A percentile compares a stretch with the other conserved stretches of the same genome.
Evolutionary conservation across 2,888 invertebrate genomes (phyloP).

Genomic region (Nomada lathburiana): DNA sequence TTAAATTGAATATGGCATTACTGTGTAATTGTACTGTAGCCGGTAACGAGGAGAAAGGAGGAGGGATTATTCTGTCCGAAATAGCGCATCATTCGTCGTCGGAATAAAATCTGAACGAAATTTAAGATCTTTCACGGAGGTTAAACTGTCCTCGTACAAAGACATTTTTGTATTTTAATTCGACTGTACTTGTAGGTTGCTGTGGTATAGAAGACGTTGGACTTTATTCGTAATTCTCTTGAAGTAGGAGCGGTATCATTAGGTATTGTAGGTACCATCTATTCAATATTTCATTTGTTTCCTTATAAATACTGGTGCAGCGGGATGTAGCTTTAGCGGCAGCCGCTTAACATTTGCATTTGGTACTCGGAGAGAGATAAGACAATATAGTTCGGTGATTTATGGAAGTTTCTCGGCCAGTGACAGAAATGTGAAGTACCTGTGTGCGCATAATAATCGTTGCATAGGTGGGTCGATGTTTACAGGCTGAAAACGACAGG

Average conservation of each 20-base stretch:
- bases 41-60: background rate
- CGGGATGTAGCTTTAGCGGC: too few species aligned
- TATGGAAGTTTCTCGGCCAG: slow-evolving; percentile 24
- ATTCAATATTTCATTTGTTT: too few species aligned
- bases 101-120: background rate
- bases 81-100: too few species aligned
- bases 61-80: background rate
- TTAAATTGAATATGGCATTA: background rate
- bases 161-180: too few species aligned
- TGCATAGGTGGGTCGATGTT: slow-evolving; percentile 31
- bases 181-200: too few species aligned
- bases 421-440: slow-evolving; percentile 42
- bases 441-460: slow-evolving; percentile 42
- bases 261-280: too few species aligned
- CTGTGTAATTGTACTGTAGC: background rate
- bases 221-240: background rate
- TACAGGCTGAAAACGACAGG: slow-evolving; percentile 26
- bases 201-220: background rate
- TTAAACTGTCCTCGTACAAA: background rate
- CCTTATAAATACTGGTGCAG: too few species aligned
- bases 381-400: background rate
- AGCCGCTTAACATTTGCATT: too few species aligned
- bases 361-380: background rate
- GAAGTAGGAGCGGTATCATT: too few species aligned
- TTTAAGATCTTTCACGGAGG: background rate